Conservation (phyloP, 2,888 invertebrate species). For the Platycnemis pennipes region DNA sequence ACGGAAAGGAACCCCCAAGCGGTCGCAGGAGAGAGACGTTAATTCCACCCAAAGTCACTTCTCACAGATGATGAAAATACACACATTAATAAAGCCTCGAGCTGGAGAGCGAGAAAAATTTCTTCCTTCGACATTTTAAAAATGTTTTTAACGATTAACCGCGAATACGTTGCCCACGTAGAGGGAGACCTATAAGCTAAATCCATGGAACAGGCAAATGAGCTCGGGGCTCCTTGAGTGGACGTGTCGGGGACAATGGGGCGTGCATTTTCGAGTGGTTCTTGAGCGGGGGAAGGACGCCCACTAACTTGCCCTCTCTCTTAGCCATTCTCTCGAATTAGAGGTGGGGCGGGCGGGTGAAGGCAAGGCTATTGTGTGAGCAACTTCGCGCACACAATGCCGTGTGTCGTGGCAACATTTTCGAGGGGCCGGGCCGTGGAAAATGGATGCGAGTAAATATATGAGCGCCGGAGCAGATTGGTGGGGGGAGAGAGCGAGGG, state of each 20-base stretch:
- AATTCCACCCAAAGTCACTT: not conserved
- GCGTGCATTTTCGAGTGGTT: not conserved
- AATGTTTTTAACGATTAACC: not conserved
- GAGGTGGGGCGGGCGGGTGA: not conserved
- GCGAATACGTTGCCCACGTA: not conserved
- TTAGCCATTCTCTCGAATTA: not conserved
- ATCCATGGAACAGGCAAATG: not conserved
- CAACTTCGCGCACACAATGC: not conserved
- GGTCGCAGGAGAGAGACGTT: not conserved
- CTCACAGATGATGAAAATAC: not conserved
- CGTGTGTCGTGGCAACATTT: constrained; percentile 2
- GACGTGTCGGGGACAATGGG: not conserved
- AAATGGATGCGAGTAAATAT: not conserved
- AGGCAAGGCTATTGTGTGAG: not conserved
- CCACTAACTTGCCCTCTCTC: not conserved
- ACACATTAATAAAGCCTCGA: not conserved
- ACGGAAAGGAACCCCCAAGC: not conserved
- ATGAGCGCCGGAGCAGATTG: not conserved
- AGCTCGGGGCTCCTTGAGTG: constrained; percentile 5
- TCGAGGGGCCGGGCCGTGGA: not conserved
- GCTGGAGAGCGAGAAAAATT: not conserved
- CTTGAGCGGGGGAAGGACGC: not conserved
- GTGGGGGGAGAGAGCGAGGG: not conserved
- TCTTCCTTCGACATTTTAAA: not conserved
- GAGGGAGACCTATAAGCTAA: constrained; percentile 22